A percentile compares a stretch with the other conserved stretches of the same genome.
Evolutionary conservation across 1,140 invertebrate genomes (phyloP).

Genomic region (Carposina sasakii): DNA sequence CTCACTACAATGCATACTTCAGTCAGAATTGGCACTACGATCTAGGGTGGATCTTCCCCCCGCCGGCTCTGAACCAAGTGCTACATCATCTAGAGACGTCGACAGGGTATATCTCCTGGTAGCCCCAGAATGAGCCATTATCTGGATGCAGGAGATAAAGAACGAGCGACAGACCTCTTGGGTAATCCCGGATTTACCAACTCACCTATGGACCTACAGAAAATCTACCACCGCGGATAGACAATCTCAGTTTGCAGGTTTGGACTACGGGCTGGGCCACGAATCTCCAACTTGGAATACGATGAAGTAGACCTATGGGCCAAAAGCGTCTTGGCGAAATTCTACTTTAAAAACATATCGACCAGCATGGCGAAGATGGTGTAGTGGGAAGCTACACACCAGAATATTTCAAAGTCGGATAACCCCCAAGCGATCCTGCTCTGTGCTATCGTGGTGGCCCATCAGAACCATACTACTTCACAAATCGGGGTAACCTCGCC

Average conservation of each 20-base stretch:
- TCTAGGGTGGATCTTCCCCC: too few relatives aligned
- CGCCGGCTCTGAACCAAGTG: too few relatives aligned
- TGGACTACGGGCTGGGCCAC: slow-evolving; percentile 21
- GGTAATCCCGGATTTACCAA: slow-evolving; percentile 13
- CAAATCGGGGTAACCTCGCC: too few relatives aligned
- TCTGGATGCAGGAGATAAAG: slow-evolving; percentile 27
- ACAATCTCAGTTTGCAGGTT: slow-evolving; percentile 18
- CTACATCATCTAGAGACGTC: too few relatives aligned
- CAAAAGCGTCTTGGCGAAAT: slow-evolving; percentile 12
- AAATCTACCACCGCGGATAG: slow-evolving; percentile 12
- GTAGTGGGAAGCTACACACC: slow-evolving; percentile 2
- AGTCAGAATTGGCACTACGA: too few relatives aligned
- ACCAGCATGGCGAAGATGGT: slow-evolving; percentile 19
- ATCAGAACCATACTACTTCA: background rate
- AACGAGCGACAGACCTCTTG: slow-evolving; percentile 13
- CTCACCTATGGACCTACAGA: slow-evolving; percentile 20
- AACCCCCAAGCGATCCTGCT: background rate
- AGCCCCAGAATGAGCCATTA: slow-evolving; percentile 27
- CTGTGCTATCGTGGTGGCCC: background rate
- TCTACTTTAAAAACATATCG: slow-evolving; percentile 21
- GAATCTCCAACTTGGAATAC: slow-evolving; percentile 10
- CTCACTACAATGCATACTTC: slow-evolving; percentile 27
- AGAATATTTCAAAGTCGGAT: background rate
- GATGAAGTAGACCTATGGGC: slow-evolving; percentile 3
- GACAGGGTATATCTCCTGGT: slow-evolving; percentile 23